Percentiles rank a stretch among this genome's conserved stretches.
Conservation (phyloP, 92 coral and sea anemone genomes). For the Phenganax stokvisi region DNA sequence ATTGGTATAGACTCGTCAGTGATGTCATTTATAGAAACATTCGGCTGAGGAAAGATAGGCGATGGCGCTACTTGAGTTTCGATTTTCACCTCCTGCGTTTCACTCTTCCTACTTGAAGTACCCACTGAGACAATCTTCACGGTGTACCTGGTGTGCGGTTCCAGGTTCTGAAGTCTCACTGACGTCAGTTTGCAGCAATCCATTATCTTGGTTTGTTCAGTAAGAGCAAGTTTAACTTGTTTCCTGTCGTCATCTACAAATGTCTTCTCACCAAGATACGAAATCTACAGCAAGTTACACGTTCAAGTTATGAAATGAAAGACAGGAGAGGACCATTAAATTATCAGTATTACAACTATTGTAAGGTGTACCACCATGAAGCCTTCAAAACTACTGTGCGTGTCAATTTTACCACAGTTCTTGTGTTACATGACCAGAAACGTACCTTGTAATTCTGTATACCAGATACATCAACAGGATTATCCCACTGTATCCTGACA, state of each 20-base stretch:
- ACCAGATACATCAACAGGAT: conserved; percentile 19
- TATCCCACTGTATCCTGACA: conserved; percentile 23
- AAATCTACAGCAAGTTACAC: not conserved
- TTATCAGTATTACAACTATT: no score
- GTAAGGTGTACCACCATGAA: no score
- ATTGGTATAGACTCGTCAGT: conserved; percentile 69
- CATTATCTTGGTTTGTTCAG: conserved; percentile 1
- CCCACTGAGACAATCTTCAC: conserved; percentile 50
- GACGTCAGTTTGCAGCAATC: conserved; percentile 10
- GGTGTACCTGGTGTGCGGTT: conserved; percentile 64
- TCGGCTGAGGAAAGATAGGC: conserved; percentile 58
- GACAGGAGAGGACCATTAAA: no score
- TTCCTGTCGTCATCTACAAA: not conserved
- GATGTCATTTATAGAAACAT: conserved; percentile 43
- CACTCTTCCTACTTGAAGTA: conserved; percentile 67
- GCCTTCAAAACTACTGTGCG: no score
- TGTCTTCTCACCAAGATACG: conserved; percentile 25
- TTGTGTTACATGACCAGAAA: not conserved
- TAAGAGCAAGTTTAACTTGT: not conserved
- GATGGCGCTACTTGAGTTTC: conserved; percentile 68
- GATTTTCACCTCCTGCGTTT: conserved; percentile 30
- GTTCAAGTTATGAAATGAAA: not conserved
- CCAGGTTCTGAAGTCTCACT: conserved; percentile 42
- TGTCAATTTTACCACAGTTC: no score
- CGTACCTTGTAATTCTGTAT: conserved; percentile 23